Evolutionary conservation across 2,888 invertebrate genomes (phyloP).

Genomic region (Hypercompe scribonia): DNA sequence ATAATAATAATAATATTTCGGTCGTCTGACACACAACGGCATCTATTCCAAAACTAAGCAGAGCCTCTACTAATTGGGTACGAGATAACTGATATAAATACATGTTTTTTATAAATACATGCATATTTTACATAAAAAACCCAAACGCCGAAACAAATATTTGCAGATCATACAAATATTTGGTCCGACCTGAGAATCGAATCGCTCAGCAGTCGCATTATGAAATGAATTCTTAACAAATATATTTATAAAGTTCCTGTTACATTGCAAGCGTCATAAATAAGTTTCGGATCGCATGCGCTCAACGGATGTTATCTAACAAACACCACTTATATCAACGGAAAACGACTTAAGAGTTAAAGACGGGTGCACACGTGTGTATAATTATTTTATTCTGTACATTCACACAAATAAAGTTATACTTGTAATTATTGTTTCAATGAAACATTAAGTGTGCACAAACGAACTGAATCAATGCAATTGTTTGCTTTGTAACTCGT

Average conservation of each 20-base stretch:
- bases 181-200: no score
- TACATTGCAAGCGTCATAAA: constrained; percentile 66
- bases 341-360: constrained; percentile 57
- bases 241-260: constrained; percentile 45
- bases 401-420: not conserved
- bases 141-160: no score
- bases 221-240: not conserved
- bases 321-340: constrained; percentile 76
- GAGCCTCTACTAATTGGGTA: no score
- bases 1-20: no score
- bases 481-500: not conserved
- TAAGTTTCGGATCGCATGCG: constrained; percentile 52
- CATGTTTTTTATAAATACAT: no score
- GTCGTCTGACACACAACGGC: no score
- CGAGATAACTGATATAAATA: no score
- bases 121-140: no score
- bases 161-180: no score
- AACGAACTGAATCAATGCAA: not conserved
- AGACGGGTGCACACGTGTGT: constrained; percentile 7
- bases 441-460: not conserved
- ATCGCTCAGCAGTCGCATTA: no score
- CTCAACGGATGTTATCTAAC: constrained; percentile 70
- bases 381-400: not conserved
- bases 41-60: no score
- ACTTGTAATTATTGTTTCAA: not conserved